A percentile compares a stretch with the other conserved stretches of the same genome.
These are phyloP conservation scores for Marronus borbonicus DNA, from an alignment of 2,888 invertebrate genomes.

Conservation along the genomic window DNA sequence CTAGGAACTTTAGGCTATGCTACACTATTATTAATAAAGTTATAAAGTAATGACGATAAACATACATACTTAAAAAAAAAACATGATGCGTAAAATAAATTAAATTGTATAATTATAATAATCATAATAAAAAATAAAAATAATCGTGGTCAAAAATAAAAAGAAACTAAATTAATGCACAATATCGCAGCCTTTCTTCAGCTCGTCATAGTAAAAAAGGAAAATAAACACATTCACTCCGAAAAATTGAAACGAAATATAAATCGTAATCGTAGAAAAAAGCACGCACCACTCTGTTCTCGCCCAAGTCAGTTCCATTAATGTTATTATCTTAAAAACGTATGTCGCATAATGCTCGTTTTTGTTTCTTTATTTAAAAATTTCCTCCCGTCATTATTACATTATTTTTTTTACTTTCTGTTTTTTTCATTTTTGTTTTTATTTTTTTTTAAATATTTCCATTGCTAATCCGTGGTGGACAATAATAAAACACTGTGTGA, in stretches of 20 bases:
- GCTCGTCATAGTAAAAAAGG: neutral
- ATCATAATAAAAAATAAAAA: conserved; percentile 28
- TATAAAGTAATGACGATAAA: conserved; percentile 38
- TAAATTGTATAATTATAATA: conserved; percentile 26
- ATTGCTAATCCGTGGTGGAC: conserved; percentile 38
- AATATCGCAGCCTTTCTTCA: conserved; percentile 34
- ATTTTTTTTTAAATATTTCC: conserved; percentile 36
- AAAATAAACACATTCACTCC: conserved; percentile 24
- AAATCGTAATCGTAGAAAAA: neutral
- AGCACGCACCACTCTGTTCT: conserved; percentile 28
- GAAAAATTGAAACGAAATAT: conserved; percentile 5
- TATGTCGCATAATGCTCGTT: conserved; percentile 9
- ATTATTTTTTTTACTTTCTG: conserved; percentile 12
- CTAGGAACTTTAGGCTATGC: conserved; percentile 52
- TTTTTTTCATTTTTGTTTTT: conserved; percentile 35
- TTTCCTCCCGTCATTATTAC: conserved; percentile 23
- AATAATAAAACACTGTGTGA: conserved; percentile 49
- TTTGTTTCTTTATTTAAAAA: conserved; percentile 23
- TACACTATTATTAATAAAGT: conserved; percentile 34
- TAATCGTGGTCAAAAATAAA: conserved; percentile 3
- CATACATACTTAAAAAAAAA: conserved; percentile 41
- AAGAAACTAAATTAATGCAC: conserved; percentile 34
- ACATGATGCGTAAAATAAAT: conserved; percentile 34
- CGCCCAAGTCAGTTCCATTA: conserved; percentile 37
- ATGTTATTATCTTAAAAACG: conserved; percentile 39